Conservation (phyloP, 1,140 invertebrate genomes). For the Ruditapes philippinarum region DNA sequence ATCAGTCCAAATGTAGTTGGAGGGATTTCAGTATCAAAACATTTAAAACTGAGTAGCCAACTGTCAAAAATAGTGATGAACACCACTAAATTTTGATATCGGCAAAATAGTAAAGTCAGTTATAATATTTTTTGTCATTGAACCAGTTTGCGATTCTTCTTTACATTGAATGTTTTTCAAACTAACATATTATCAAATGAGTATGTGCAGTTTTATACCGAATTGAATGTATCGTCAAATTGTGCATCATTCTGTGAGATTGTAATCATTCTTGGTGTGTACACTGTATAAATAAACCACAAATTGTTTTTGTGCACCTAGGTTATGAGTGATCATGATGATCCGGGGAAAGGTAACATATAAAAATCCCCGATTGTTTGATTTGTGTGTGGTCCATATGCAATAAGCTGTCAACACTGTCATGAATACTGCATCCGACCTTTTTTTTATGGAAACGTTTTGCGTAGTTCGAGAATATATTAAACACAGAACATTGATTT, state of each 20-base stretch:
- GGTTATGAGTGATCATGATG: neutral
- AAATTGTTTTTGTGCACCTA: neutral
- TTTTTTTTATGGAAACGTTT: neutral
- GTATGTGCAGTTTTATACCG: neutral
- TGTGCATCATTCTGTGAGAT: neutral
- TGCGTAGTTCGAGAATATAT: constrained; percentile 45
- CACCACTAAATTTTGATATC: too few species aligned
- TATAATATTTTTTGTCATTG: too few species aligned
- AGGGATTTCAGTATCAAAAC: too few species aligned
- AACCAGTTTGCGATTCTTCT: neutral
- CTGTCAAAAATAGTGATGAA: too few species aligned
- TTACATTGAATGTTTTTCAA: neutral
- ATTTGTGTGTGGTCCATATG: constrained; percentile 18
- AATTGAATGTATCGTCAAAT: neutral
- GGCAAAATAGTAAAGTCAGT: too few species aligned
- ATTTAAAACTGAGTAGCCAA: too few species aligned
- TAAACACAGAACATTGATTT: constrained; percentile 41
- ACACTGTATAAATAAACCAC: neutral
- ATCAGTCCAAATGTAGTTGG: too few species aligned
- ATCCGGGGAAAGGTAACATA: neutral
- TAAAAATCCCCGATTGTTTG: neutral
- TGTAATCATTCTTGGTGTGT: neutral
- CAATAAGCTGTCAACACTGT: neutral
- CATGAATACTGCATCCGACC: neutral
- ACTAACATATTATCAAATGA: neutral